Conservation (phyloP, 1,140 invertebrate genomes). For the Cyrtorhinus lividipennis region DNA sequence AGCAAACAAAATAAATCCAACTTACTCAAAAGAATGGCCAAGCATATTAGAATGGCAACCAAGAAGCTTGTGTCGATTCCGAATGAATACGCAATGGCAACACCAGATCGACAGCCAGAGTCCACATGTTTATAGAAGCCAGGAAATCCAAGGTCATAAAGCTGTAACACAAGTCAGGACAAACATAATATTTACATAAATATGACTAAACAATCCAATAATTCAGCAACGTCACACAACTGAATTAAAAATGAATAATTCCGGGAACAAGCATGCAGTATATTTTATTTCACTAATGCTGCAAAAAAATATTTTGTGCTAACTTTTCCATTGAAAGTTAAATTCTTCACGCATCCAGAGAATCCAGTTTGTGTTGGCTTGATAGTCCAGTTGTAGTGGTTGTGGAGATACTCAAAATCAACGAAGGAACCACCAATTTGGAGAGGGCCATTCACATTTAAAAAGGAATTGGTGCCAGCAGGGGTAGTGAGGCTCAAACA, state of each 20-base stretch:
- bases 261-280: neutral
- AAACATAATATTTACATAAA: no score
- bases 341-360: conserved; percentile 70
- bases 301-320: no score
- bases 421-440: conserved; percentile 67
- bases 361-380: conserved; percentile 51
- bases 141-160: conserved; percentile 61
- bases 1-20: no score
- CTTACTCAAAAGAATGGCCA: conserved; percentile 57
- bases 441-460: conserved; percentile 78
- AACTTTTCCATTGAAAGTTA: conserved; percentile 62
- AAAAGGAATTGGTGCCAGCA: conserved; percentile 50
- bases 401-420: conserved; percentile 41
- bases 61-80: conserved; percentile 70
- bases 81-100: conserved; percentile 57
- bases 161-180: conserved; percentile 38
- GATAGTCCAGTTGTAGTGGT: conserved; percentile 40
- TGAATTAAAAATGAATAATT: no score
- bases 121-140: conserved; percentile 48
- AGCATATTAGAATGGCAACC: conserved; percentile 66
- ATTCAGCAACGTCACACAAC: no score
- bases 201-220: conserved; percentile 11
- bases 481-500: conserved; percentile 56
- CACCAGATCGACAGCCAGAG: conserved; percentile 48
- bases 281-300: neutral